Evolutionary conservation across 2,113 vertebrate species (phyloP).

Genomic region (Columba janthina): DNA sequence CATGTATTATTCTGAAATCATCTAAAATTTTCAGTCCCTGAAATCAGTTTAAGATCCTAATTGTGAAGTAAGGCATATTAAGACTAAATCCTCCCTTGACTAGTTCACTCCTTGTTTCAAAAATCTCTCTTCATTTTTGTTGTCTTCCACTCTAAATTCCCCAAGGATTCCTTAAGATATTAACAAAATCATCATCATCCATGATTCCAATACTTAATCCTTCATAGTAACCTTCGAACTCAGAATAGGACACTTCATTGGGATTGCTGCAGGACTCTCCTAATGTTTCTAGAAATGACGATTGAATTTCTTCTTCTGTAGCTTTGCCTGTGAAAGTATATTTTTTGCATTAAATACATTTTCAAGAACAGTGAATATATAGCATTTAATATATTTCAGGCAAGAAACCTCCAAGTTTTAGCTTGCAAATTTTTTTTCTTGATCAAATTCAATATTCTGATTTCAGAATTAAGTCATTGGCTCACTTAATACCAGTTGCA

Average conservation of each 20-base stretch:
- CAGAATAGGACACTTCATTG: slow-evolving; percentile 76
- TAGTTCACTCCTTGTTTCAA: neutral
- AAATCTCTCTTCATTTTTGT: neutral
- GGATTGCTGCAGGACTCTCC: slow-evolving; percentile 66
- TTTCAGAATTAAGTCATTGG: neutral
- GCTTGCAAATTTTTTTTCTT: neutral
- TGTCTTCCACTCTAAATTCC: slow-evolving; percentile 70
- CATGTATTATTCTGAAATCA: neutral
- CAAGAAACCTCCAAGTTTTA: neutral
- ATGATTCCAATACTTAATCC: slow-evolving; percentile 78
- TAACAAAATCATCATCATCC: slow-evolving; percentile 78
- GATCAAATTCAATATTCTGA: neutral
- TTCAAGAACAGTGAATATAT: neutral
- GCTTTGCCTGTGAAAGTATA: slow-evolving; percentile 69
- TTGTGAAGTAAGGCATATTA: neutral
- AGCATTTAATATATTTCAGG: neutral
- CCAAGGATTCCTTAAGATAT: slow-evolving; percentile 77
- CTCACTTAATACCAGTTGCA: neutral
- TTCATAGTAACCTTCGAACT: slow-evolving; percentile 87
- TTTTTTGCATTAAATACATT: slow-evolving; percentile 13
- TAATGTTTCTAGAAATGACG: slow-evolving; percentile 77
- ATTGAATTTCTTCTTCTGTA: slow-evolving; percentile 77
- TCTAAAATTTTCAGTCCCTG: neutral
- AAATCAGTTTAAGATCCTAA: neutral
- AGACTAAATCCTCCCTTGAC: neutral